A percentile compares a stretch with the other conserved stretches of the same genome.
These are phyloP conservation scores for Hipparchia sbordonii DNA, from an alignment of 2,888 invertebrate genomes.

Conservation along the genomic window DNA sequence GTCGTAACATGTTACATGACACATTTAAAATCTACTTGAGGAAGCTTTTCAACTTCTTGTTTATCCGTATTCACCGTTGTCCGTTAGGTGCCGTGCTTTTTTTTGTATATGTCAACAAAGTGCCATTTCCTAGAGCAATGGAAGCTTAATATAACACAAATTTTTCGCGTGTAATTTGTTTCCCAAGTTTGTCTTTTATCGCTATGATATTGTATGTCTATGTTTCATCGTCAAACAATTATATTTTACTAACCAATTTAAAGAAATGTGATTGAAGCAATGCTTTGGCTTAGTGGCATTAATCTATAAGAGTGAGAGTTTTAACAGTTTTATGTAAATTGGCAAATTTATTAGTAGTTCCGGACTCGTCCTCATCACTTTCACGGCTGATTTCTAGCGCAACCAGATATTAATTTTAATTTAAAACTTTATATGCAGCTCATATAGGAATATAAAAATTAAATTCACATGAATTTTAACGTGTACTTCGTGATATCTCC, in stretches of 20 bases:
- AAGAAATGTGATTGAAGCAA: conserved; percentile 14
- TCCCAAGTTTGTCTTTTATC: not conserved
- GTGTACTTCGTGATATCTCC: conserved; percentile 4
- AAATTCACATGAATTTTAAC: conserved; percentile 14
- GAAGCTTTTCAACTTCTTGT: not conserved
- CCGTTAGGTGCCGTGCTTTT: not conserved
- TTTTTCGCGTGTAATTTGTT: not conserved
- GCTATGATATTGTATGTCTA: too few species aligned
- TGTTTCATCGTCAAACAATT: not conserved
- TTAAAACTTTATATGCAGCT: conserved; percentile 5
- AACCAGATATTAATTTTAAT: conserved; percentile 37
- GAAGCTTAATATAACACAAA: not conserved
- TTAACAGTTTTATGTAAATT: conserved; percentile 59
- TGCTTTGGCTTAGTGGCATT: conserved; percentile 6
- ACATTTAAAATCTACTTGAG: not conserved
- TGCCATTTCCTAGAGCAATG: not conserved
- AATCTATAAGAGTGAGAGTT: conserved; percentile 28
- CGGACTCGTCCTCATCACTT: conserved; percentile 66
- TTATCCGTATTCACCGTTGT: not conserved
- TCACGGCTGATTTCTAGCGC: conserved; percentile 70
- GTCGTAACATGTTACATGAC: conserved; percentile 7
- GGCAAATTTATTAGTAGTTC: conserved; percentile 63
- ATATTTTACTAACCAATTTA: conserved; percentile 14
- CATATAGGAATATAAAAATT: conserved; percentile 15
- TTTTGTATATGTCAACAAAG: not conserved